Evolutionary conservation across 2,797 vertebrate species (phyloP).

Genomic region (Rousettus madagascariensis): DNA sequence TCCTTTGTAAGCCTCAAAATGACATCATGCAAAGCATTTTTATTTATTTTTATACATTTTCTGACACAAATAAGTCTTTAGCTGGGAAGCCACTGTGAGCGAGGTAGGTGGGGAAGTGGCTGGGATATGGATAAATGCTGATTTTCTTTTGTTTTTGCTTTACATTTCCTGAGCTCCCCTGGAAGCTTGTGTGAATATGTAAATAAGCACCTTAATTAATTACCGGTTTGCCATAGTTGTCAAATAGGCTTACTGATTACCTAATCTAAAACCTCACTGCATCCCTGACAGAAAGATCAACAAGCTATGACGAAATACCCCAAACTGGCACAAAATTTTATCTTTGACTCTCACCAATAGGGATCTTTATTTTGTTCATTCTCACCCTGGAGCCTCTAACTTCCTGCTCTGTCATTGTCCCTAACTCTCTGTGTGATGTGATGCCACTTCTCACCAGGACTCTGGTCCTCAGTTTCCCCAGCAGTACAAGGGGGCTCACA

Average conservation of each 20-base stretch:
- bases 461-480: not conserved
- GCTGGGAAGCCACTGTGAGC: not conserved
- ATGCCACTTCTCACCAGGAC: not conserved
- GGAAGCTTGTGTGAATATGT: not conserved
- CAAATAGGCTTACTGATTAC: not conserved
- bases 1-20: not conserved
- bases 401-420: not conserved
- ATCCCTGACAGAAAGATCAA: not conserved
- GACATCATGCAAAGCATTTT: not conserved
- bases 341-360: not conserved
- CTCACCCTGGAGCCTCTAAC: not conserved
- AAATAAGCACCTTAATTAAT: not conserved
- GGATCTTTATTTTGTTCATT: not conserved
- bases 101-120: not conserved
- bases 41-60: not conserved
- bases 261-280: not conserved
- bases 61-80: slow-evolving; percentile 11
- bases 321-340: not conserved
- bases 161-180: not conserved
- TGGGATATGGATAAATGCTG: not conserved
- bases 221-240: not conserved
- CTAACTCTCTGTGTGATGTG: not conserved
- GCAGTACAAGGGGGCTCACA: not conserved
- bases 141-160: slow-evolving; percentile 32
- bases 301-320: not conserved